Evolutionary conservation across 2,113 vertebrate genomes (phyloP), one percentile per base, ranked within the genome.

Genomic region (Gopherus evgoodei): DNA sequence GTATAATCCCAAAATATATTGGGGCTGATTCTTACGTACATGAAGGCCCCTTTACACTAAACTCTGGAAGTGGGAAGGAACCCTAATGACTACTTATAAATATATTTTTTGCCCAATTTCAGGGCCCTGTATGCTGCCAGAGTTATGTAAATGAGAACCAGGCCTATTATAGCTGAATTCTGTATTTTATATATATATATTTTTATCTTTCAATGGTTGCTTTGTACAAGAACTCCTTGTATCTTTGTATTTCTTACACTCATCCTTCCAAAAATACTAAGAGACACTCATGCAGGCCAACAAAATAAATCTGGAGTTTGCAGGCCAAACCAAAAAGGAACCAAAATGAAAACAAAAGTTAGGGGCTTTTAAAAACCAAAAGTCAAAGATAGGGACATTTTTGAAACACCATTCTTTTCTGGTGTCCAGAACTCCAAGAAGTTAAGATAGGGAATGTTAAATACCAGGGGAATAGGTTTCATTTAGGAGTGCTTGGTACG

Each of bases 101-200:
- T 93, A 82, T 91, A 90, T 94, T 93, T 90, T 90, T 94, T 59
- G 76, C 83, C 84, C 62, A 78, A 14, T 88, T 29, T 56, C 91
- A 82, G 9, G 5, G 27, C 85, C 54, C 56, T 93, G 90, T 90
- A 49, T 81, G 49, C 16, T 93, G 29, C 44, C 87, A 96, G 83
- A 92, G 84, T 22, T 94, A 11, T 42, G 31, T 52, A 87, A 93
- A 90, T 3, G 44, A 92, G 94, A 96, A 95, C 86, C 56, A 78
- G 13, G 22, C 53, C 56, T 49, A 79, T 86, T 93, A 62, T 6
- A 2, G 76, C 0, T 12, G 10, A 38, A 29, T 7, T 25, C 47
- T 76, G 24, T 10, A 8, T 76, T 44, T 14, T 14, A 59, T 27
- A 62, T 49, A 19, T 49, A 19, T 84, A 56, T 69, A 83, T 42